Evolutionary conservation across 1,140 invertebrate genomes (phyloP), one percentile per base, ranked within the genome.

Genomic region (Caerostris extrusa): DNA sequence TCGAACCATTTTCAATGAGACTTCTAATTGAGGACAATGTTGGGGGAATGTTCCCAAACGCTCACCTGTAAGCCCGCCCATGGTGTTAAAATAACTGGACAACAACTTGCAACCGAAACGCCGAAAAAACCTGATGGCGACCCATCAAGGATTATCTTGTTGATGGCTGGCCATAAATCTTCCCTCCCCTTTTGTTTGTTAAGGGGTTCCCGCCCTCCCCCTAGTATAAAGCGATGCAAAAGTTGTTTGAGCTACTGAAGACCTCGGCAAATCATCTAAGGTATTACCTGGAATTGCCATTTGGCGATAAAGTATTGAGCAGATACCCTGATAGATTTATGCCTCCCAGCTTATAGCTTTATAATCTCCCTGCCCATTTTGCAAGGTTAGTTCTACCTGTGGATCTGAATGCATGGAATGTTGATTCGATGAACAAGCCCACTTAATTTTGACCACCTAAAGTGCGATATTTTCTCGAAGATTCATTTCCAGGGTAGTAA

Each of bases 151-250:
- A 58, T 85, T 85, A 85, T 14, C 83, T 58, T 85, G 56, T 85
- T 85, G 83, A 85, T 57, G 57, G 83, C n/a, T 0, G 57, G 17
- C 34, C 83, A 85, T 85, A 57, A 85, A 85, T 85, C 83, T 85
- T 85, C 56, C 19, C 3, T 3, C 83, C 83, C 57, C 57, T 34
- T 50, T 50, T 34, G 71, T 50, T 77, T 77, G 71, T 77, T 50
- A 77, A 77, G 34, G 14, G 71, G 53, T 34, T 34, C 34, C 34
- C 34, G 34, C 34, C 71, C 69, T 53, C 50, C 14, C 34, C 53
- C 34, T 77, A 34, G 34, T 50, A 14, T 14, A 64, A n/a, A 7
- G 71, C 19, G 10, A 8, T 34, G 14, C 71, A 14, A 34, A 34
- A 34, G 34, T 34, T 53, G 7, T 77, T 0, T 77, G 34, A 8